A percentile compares a stretch with the other conserved stretches of the same genome.
Conservation (phyloP, 2,797 vertebrate genomes). For the Ispidina lecontei region DNA sequence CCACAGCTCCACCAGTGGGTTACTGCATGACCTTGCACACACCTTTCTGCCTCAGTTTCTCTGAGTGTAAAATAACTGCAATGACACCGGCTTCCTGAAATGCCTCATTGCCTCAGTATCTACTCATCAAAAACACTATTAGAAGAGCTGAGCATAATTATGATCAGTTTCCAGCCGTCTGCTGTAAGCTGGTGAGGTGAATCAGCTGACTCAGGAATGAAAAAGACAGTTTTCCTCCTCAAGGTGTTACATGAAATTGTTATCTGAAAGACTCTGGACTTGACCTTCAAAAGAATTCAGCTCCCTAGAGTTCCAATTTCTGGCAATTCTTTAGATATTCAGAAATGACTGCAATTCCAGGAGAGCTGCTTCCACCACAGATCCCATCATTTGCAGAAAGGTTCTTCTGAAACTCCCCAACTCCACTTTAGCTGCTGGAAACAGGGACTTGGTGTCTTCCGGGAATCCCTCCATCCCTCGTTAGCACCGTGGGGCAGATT, state of each 20-base stretch:
- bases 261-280: not conserved
- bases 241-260: not conserved
- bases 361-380: accelerated
- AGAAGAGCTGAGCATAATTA: not conserved
- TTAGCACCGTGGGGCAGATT: not conserved
- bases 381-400: not conserved
- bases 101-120: slow-evolving; percentile 12
- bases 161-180: not conserved
- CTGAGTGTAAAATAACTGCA: not conserved
- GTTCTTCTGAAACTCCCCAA: not conserved
- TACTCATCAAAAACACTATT: slow-evolving; percentile 7
- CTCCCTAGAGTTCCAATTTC: not conserved
- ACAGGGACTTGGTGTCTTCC: accelerated
- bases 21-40: not conserved
- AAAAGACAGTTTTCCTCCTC: slow-evolving; percentile 41
- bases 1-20: not conserved
- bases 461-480: accelerated
- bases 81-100: not conserved
- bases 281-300: slow-evolving; percentile 18
- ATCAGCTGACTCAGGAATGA: slow-evolving; percentile 21
- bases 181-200: not conserved
- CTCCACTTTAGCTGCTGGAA: not conserved
- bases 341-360: not conserved
- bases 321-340: not conserved
- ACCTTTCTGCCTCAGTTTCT: slow-evolving; percentile 58